Percentiles rank a stretch among this genome's conserved stretches.
phyloP scores from a whole-genome alignment of 2,888 invertebrate species.

The Pollenia griseotomentosa region DNA sequence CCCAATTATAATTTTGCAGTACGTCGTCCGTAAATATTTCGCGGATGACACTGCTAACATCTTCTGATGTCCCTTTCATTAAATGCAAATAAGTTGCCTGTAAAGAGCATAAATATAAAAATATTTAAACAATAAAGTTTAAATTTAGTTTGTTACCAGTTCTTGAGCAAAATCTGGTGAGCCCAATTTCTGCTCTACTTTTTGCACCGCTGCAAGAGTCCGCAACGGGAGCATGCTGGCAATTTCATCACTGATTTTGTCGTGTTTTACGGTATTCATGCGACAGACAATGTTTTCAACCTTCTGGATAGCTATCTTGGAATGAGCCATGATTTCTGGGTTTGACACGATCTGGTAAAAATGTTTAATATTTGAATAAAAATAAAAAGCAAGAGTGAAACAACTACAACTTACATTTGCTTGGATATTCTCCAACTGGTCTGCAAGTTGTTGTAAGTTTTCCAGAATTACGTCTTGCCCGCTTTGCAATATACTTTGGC shows the following conservation, averaged over 20 bases:
- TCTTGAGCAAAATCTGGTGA: not conserved
- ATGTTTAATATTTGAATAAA: too few relatives aligned
- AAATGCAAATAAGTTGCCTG: not conserved
- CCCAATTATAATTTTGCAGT: slow-evolving; percentile 33
- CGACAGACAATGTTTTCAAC: not conserved
- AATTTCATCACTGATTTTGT: not conserved
- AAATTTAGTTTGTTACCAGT: too few relatives aligned
- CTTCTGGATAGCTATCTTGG: not conserved
- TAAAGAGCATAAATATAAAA: too few relatives aligned
- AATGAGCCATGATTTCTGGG: too few relatives aligned
- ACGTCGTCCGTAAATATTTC: slow-evolving; percentile 23
- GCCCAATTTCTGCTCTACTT: not conserved
- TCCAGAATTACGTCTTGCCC: too few relatives aligned
- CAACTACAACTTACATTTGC: too few relatives aligned
- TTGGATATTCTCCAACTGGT: too few relatives aligned
- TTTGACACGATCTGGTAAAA: too few relatives aligned
- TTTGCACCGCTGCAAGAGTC: not conserved
- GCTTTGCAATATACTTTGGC: too few relatives aligned
- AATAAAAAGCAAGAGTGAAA: too few relatives aligned
- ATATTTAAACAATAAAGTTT: too few relatives aligned
- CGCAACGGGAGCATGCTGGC: not conserved
- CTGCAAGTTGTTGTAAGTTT: too few relatives aligned
- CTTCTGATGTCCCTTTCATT: slow-evolving; percentile 30
- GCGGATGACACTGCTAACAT: slow-evolving; percentile 26
- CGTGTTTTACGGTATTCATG: not conserved